Base-by-base conservation (phyloP, 2,797 vertebrate genomes). In the Acanthurus tractus region DNA sequence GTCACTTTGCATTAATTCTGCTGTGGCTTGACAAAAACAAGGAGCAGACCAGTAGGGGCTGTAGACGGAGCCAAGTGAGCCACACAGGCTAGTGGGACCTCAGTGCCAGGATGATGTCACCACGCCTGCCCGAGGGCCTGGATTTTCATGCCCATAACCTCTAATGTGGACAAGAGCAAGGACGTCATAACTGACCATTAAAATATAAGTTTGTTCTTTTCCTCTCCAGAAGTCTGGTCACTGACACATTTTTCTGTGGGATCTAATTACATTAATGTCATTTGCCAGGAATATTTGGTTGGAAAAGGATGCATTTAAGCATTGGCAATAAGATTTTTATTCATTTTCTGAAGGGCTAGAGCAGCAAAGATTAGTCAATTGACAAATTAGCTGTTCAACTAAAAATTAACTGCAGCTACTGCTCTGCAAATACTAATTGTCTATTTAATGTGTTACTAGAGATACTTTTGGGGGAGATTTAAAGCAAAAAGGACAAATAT, bases 1-100 rank as follows among this genome's bases (percentile, higher is more conserved):
- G 92, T 96, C 94, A 93, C 89, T 92, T 90, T 91, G 90, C 89
- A 94, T 95, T 94, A 95, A 89, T 80, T 90, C 91, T 84, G 76
- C 81, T 42, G 66, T 42, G 73, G 69, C 86, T 90, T 88, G 89
- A 93, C 68, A 78, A 84, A 92, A 93, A 87, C 85, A 88, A 83
- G 76, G 77, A 78, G 59, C 74, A 54, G 81, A 92, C 90, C 89
- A 90, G 88, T 86, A 67, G 79, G 79, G 83, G 78, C 58, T 84
- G 80, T 40, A 62, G 83, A 88, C 42, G 36, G 76, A 87, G 84
- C 83, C 84, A 83, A 91, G 79, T 74, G 82, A 93, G 82, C 89
- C 89, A 80, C 76, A 29, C 67, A 76, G 79, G 82, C 88, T 75
- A 42, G 65, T 67, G 69, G 84, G 78, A 80, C 80, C 53, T 77